These are phyloP conservation scores for Coremacera marginata DNA, from an alignment of 2,888 invertebrate genomes.

Conservation along the genomic window DNA sequence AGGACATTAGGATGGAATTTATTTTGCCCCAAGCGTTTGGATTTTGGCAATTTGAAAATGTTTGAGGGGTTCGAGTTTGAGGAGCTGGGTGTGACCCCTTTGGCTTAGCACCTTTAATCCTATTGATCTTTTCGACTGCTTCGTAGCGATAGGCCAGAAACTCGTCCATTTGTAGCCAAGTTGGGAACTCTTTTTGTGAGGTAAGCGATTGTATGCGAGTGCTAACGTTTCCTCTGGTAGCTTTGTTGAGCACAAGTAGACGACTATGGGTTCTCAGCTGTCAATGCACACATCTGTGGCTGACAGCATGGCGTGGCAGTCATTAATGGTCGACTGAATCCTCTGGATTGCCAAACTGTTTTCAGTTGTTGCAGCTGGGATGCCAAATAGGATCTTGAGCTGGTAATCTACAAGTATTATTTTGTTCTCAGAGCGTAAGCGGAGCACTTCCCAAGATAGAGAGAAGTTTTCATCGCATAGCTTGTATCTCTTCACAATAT, in stretches of 20 bases:
- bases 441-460: constrained; percentile 31
- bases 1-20: too few relatives aligned
- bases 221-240: neutral
- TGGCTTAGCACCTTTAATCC: too few relatives aligned
- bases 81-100: too few relatives aligned
- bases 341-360: neutral
- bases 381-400: too few relatives aligned
- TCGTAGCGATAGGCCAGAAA: constrained; percentile 26
- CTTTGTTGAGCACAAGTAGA: neutral
- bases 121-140: constrained; percentile 1
- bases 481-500: too few relatives aligned
- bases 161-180: constrained; percentile 20
- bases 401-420: constrained; percentile 24
- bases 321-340: neutral
- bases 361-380: neutral
- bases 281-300: too few relatives aligned
- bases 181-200: constrained; percentile 1
- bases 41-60: too few relatives aligned
- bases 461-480: constrained; percentile 36
- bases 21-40: too few relatives aligned
- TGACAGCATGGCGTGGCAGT: too few relatives aligned
- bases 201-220: neutral
- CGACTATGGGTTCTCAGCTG: neutral
- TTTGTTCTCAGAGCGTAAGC: constrained; percentile 30
- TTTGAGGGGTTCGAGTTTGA: too few relatives aligned